Conservation (phyloP, 2,113 vertebrate species). For the Murina feae region DNA sequence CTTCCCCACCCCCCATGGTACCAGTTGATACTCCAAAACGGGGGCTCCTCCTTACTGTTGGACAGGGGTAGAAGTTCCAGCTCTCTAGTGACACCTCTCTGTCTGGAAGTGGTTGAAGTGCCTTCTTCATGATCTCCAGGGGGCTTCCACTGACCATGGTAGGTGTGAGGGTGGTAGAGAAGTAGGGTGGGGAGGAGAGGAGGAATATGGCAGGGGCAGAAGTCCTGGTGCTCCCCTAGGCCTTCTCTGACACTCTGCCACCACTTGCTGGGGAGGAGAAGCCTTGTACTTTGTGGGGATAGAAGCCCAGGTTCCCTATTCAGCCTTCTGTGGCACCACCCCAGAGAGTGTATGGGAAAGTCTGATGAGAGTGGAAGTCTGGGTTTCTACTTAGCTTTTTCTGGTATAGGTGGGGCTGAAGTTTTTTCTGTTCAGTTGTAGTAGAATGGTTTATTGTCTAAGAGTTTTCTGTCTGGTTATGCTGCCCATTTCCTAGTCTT, state of each 20-base stretch:
- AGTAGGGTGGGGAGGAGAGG: neutral
- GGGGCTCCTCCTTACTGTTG: neutral
- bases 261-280: neutral
- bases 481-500: neutral
- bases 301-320: neutral
- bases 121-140: neutral
- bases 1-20: fast-evolving
- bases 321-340: neutral
- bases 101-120: neutral
- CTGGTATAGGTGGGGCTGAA: neutral
- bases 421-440: neutral
- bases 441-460: neutral
- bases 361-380: neutral
- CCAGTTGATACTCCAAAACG: neutral
- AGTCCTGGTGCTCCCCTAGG: neutral
- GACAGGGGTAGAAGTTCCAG: neutral
- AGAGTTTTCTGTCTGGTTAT: slow-evolving; percentile 1
- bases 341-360: neutral
- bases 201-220: neutral
- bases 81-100: neutral
- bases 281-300: neutral
- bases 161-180: neutral
- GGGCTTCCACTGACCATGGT: neutral
- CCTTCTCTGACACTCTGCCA: neutral
- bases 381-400: neutral